Conservation (phyloP, 2,113 vertebrate genomes). For the Crotalus tigris region DNA sequence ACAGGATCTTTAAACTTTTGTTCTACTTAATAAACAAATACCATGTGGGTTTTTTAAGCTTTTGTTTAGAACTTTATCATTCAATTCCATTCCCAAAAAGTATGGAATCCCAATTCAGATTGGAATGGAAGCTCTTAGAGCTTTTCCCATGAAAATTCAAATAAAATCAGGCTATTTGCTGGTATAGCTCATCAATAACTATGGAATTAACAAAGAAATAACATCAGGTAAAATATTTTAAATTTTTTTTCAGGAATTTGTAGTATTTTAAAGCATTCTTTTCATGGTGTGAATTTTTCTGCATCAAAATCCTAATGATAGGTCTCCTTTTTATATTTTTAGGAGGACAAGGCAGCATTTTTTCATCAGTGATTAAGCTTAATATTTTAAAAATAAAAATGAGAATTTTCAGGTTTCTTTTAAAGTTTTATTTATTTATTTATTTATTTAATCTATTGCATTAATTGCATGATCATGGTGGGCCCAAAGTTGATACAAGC, state of each 20-base stretch:
- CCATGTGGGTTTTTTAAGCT: background rate
- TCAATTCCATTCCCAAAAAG: background rate
- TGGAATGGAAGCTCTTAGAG: background rate
- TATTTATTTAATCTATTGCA: background rate
- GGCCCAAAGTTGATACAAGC: background rate
- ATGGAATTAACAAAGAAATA: background rate
- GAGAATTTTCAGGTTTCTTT: background rate
- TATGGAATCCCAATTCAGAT: background rate
- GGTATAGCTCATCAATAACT: background rate
- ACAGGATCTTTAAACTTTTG: background rate
- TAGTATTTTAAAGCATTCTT: constrained; percentile 17
- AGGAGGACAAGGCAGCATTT: background rate
- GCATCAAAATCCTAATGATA: background rate
- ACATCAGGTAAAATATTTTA: background rate
- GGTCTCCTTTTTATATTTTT: background rate
- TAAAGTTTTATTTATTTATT: background rate
- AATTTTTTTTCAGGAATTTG: constrained; percentile 27
- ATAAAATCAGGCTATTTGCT: background rate
- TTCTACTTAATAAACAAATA: background rate
- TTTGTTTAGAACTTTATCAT: background rate
- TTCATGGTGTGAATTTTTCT: background rate
- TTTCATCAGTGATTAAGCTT: background rate
- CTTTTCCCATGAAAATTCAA: background rate
- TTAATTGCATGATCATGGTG: background rate
- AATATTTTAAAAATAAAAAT: background rate